Evolutionary conservation across 92 coral and sea anemone species (phyloP), one percentile per base, ranked within the genome.

Genomic region (Chrysogorgia sp.): DNA sequence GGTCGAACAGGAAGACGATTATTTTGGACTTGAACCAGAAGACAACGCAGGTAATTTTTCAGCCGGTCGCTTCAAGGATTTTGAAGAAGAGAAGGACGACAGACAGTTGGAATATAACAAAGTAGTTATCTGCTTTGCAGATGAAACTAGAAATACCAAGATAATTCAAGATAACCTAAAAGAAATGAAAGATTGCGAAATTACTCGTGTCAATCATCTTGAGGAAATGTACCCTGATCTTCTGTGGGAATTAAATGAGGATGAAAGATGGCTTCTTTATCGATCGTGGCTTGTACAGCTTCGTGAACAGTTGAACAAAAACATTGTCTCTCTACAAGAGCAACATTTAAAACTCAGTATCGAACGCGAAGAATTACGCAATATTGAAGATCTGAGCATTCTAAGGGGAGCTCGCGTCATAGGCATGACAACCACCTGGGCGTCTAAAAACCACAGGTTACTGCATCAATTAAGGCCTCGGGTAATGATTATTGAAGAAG

Each of bases 401-500:
- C 70, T 84, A 41, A 62, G 79, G 34, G n/a, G 19, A 2, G 66
- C 83, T 25, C 74, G 40, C 25, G 87, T 84, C 41, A 68, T 84
- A 21, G 87, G 83, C 34, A 84, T 84, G 87, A 84, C 87, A 48
- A 84, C 88, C 67, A 88, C 85, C 20, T 60, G 82, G 34, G 97
- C 97, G 3, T 90, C 92, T 20, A 90, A 37, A 41, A 80, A 83
- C 70, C 93, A 83, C 43, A 63, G 57, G 3, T 77, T 90, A 63
- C 88, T 92, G 41, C 91, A 84, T 34, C 84, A 84, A 82, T 74
- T 92, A 30, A 66, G 81, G 28, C 97, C 97, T 24, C 85, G 88
- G 23, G 79, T 92, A 57, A 82, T 92, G 74, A 76, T 92, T 22
- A 83, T 91, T 28, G 97, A 92, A 79, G 97, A 92, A 81, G 97